A percentile compares a stretch with the other conserved stretches of the same genome.
These are phyloP conservation scores for Temnopleurus reevesii DNA, from an alignment of 53 echinoderm and acorn worm genomes.

Conservation along the genomic window DNA sequence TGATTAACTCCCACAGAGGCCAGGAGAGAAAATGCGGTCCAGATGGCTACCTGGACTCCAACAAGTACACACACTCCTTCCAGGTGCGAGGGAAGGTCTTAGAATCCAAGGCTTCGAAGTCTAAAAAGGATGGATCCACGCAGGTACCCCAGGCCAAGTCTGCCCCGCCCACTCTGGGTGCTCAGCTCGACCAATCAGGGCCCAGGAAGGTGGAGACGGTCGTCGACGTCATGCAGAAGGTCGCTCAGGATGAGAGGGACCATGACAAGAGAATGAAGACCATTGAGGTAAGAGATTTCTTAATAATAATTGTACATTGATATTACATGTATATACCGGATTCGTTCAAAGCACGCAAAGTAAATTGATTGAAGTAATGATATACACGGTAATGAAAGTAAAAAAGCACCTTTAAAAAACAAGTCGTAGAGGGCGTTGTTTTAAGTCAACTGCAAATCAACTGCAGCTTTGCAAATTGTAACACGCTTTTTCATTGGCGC, in stretches of 20 bases:
- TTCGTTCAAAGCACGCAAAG: too few species aligned
- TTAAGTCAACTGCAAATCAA: too few species aligned
- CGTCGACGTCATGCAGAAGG: constrained; percentile 75
- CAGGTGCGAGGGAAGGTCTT: constrained; percentile 90
- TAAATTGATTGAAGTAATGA: too few species aligned
- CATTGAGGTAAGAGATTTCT: constrained; percentile 80
- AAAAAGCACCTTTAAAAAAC: too few species aligned
- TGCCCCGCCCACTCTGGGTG: neutral
- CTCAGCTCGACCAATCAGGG: neutral
- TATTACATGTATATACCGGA: too few species aligned
- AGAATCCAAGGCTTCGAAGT: constrained; percentile 72
- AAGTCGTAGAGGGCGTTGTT: too few species aligned
- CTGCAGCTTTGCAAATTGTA: too few species aligned
- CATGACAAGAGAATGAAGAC: constrained; percentile 79
- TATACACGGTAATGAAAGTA: too few species aligned
- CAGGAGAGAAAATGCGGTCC: constrained; percentile 96
- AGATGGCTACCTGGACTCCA: constrained; percentile 93
- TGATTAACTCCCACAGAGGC: constrained; percentile 63
- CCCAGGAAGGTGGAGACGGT: constrained; percentile 70
- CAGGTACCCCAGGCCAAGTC: neutral
- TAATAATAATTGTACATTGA: too few species aligned
- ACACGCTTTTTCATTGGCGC: too few species aligned
- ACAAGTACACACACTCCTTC: constrained; percentile 93
- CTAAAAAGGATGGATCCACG: constrained; percentile 62
- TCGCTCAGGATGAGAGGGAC: constrained; percentile 78